Conservation (phyloP, 2,797 vertebrate species). For the Octomys mimax region DNA sequence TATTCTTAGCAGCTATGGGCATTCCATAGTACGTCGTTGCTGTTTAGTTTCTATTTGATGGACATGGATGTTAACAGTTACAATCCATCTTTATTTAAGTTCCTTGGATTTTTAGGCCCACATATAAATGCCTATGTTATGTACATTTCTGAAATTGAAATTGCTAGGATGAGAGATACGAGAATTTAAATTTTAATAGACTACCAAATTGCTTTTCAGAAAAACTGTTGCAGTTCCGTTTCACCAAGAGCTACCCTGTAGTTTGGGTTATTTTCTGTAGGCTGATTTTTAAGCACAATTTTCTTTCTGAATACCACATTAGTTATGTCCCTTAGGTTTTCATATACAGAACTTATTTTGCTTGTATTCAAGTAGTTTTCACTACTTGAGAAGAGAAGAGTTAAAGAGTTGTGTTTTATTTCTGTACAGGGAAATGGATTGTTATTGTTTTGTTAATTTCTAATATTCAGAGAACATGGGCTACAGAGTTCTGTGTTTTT, state of each 20-base stretch:
- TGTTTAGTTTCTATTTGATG: background rate
- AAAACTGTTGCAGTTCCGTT: background rate
- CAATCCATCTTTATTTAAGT: background rate
- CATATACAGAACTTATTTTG: background rate
- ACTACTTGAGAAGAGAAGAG: background rate
- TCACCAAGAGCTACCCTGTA: background rate
- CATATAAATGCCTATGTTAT: background rate
- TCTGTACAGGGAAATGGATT: background rate
- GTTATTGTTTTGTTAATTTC: conserved; percentile 22
- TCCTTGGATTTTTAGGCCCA: background rate
- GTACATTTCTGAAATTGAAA: conserved; percentile 14
- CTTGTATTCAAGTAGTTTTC: conserved; percentile 38
- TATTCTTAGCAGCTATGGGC: conserved; percentile 8
- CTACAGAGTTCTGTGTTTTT: conserved; percentile 1
- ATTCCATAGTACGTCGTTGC: background rate
- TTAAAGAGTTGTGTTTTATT: background rate
- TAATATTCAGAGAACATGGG: background rate
- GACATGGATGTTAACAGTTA: background rate
- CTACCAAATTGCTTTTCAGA: background rate
- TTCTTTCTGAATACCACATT: background rate
- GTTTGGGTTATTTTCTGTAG: background rate
- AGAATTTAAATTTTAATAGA: background rate
- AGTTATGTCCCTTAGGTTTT: background rate
- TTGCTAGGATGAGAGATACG: background rate
- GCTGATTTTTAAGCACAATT: background rate